phyloP scores from a whole-genome alignment of 2,888 invertebrate species.

The Hemaris fuciformis region DNA sequence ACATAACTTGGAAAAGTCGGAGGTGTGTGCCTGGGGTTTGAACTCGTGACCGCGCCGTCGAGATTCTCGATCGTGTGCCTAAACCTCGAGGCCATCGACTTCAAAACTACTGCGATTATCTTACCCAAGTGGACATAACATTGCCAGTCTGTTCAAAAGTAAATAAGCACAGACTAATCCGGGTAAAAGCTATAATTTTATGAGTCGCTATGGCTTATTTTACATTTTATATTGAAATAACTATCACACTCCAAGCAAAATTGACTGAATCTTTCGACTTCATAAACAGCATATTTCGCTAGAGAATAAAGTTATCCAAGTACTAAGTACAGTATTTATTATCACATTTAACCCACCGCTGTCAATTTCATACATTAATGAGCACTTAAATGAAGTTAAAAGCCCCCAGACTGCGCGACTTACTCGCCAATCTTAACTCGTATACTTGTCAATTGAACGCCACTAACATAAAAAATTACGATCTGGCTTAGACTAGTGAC shows the following conservation, averaged over 20 bases:
- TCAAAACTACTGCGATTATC: not conserved
- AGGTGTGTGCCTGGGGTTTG: too few species aligned
- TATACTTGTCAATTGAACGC: constrained; percentile 61
- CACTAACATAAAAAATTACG: constrained; percentile 73
- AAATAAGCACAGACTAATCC: too few species aligned
- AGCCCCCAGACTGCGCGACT: constrained; percentile 3
- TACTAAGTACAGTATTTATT: not conserved
- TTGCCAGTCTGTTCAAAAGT: too few species aligned
- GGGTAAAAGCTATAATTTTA: too few species aligned
- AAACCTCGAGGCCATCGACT: too few species aligned
- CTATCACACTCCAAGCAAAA: not conserved
- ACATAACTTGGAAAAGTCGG: too few species aligned
- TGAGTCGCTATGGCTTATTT: too few species aligned
- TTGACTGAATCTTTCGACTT: not conserved
- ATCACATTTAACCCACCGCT: not conserved
- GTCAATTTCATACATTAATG: constrained; percentile 15
- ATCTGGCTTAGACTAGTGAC: constrained; percentile 38
- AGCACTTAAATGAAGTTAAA: constrained; percentile 10
- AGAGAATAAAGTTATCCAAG: not conserved
- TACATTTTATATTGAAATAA: too few species aligned
- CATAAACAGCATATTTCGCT: not conserved
- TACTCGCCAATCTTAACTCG: constrained; percentile 14
- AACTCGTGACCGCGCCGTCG: too few species aligned
- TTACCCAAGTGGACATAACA: too few species aligned
- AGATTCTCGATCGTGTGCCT: too few species aligned